phyloP scores from a whole-genome alignment of 2,888 invertebrate genomes.

The Uloborus plumipes region DNA sequence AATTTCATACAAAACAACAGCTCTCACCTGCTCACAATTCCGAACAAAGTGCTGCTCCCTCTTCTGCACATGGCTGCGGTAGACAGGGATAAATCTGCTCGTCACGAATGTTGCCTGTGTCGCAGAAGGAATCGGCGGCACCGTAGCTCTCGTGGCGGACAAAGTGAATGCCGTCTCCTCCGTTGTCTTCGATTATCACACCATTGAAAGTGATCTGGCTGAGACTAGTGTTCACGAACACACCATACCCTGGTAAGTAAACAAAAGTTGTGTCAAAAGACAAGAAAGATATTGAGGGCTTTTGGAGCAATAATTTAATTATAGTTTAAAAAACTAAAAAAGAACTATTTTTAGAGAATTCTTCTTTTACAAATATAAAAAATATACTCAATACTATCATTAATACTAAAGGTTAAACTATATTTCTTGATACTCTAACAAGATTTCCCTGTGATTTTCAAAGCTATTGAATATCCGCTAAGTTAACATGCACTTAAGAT shows the following conservation, averaged over 20 bases:
- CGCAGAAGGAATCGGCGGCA: slow-evolving; percentile 80
- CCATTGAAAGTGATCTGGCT: slow-evolving; percentile 85
- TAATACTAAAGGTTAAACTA: no score
- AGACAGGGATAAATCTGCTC: slow-evolving; percentile 90
- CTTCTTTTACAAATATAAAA: no score
- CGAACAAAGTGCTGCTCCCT: slow-evolving; percentile 80
- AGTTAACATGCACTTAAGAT: no score
- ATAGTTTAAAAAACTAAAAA: no score
- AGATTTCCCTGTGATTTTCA: no score
- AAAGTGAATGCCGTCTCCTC: slow-evolving; percentile 90
- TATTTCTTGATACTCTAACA: no score
- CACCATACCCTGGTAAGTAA: slow-evolving; percentile 81
- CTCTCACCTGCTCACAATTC: slow-evolving; percentile 79
- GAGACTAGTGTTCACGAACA: slow-evolving; percentile 89
- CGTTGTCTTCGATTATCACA: slow-evolving; percentile 85
- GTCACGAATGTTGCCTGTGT: slow-evolving; percentile 81
- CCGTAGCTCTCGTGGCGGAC: slow-evolving; percentile 81
- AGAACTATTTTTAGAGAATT: no score
- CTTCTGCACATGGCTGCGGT: slow-evolving; percentile 85
- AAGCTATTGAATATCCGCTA: no score
- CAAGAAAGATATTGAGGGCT: no score
- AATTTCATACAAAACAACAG: slow-evolving; percentile 1
- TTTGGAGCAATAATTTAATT: no score
- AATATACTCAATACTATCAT: no score
- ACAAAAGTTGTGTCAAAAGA: background rate